Base-by-base conservation (phyloP, 1,140 invertebrate species). In the Alviniconcha marisindica region DNA sequence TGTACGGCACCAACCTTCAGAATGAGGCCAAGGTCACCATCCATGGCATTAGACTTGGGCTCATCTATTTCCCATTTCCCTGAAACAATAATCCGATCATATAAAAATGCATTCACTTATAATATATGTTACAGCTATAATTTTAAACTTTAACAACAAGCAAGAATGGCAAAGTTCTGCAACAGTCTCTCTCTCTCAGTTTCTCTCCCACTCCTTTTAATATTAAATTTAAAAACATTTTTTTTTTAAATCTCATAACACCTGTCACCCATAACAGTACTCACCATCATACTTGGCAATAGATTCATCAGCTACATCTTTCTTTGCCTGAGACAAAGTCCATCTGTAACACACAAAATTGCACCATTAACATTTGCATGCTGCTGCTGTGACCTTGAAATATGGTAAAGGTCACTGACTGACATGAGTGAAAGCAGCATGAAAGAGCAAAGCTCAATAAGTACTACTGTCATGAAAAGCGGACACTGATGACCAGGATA, bases 271-370 rank as follows among this genome's bases (percentile, higher is more conserved):
- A 51, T 48, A n/a, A 12, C 31, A 36, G 24, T 38, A 71, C 90
- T 94, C 94, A 93, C 98, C 98, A 94, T 99, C 97, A 94, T 99
- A 99, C 94, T 99, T 98, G 3, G 97, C 96, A 84, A 99, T 96
- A 63, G 90, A 85, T 85, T 98, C 97, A 88, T 98, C 97, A 18
- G 96, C 96, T 82, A 96, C 97, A 85, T 99, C 97, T 93, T 99
- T 99, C 92, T 98, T 99, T 0, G 98, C 97, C 92, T 97, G 95
- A 0, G 98, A 99, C 84, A 95, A 94, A 0, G 97, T 93, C 98
- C 98, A 99, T 83, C 92, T 94, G 78, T 12, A 91, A 82, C 54
- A 63, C 82, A 82, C n/a, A n/a, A n/a, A n/a, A n/a, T n/a, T n/a
- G n/a, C n/a, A n/a, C n/a, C n/a, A n/a, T n/a, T n/a, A n/a, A n/a